Base-by-base conservation (phyloP, 2,888 invertebrate genomes). In the Gryllus longicercus region DNA sequence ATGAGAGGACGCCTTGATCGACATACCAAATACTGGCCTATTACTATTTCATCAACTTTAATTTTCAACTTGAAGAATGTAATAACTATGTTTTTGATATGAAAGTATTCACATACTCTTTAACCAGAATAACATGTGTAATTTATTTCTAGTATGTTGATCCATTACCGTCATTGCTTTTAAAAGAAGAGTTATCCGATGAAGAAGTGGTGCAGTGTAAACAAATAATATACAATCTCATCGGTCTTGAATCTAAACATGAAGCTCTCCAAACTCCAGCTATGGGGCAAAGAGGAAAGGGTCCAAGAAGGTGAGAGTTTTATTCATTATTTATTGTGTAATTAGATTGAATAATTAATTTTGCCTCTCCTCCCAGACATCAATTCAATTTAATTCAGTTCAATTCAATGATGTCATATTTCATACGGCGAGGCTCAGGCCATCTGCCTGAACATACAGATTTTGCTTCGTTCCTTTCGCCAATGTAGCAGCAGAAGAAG, bases 171-270 rank as follows among this genome's bases (percentile, higher is more conserved):
- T 90, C 92, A 12, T 87, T 96, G 78, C 92, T 97, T 84, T 91
- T 94, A 0, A 95, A 96, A 86, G 95, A 96, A 83, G 91, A 92
- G 51, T 88, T 98, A 82, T 92, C 93, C 0, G 94, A 95, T n/a
- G 94, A 95, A 4, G 96, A 98, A 85, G 92, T 96, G 25, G 89
- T 94, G 38, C 93, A 95, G 79, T 97, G 97, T 84, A 94, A 95
- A 83, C 94, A 94, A 85, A 93, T 95, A 16, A 93, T 98, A 81
- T 93, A 93, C 83, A 92, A 93, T 82, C 87, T 98, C 1, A 91
- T 96, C 1, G 92, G 91, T 14, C 91, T 95, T 87, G 97, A 97
- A 86, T 91, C 93, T 0, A 92, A 95, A 77, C 95, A 95, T 85
- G 96, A 97, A 85, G 90, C 94, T 74, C 89, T 97, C 0, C 92